A percentile compares a stretch with the other conserved stretches of the same genome.
phyloP scores from a whole-genome alignment of 35 echinoderm and acorn worm genomes.

The Hemicentrotus pulcherrimus region DNA sequence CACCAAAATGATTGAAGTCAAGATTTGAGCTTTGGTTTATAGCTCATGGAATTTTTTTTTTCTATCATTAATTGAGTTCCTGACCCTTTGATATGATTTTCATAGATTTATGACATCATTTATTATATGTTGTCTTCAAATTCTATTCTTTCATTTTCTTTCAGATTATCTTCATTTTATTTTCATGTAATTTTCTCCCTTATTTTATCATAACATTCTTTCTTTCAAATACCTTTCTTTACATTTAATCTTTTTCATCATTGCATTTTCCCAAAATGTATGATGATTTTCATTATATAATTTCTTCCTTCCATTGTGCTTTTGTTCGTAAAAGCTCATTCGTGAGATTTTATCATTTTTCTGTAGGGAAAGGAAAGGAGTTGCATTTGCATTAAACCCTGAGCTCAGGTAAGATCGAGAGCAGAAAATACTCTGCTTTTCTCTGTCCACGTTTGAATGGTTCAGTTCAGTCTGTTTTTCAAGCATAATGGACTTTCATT shows the following conservation, averaged over 20 bases:
- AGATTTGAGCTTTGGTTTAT: no score
- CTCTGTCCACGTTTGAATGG: background rate
- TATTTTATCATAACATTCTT: background rate
- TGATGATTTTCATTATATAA: background rate
- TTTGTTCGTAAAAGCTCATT: background rate
- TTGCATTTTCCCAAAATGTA: background rate
- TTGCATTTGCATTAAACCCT: conserved; percentile 27
- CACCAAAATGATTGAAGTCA: no score
- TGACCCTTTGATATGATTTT: background rate
- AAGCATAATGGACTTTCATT: background rate
- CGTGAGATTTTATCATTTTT: background rate
- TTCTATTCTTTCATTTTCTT: background rate
- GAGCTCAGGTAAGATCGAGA: conserved; percentile 23
- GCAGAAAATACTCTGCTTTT: background rate
- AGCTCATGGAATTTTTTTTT: no score
- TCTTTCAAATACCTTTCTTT: background rate
- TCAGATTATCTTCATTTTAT: background rate
- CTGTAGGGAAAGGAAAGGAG: conserved; percentile 30
- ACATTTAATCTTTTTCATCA: background rate
- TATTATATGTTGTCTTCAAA: background rate
- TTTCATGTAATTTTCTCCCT: background rate
- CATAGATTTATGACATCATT: background rate
- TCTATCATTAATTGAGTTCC: background rate
- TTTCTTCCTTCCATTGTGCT: background rate
- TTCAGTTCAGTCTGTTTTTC: background rate